Percentiles rank a stretch among this genome's conserved stretches.
phyloP scores from a whole-genome alignment of 2,888 invertebrate species.

The Phrixothrix hirtus region DNA sequence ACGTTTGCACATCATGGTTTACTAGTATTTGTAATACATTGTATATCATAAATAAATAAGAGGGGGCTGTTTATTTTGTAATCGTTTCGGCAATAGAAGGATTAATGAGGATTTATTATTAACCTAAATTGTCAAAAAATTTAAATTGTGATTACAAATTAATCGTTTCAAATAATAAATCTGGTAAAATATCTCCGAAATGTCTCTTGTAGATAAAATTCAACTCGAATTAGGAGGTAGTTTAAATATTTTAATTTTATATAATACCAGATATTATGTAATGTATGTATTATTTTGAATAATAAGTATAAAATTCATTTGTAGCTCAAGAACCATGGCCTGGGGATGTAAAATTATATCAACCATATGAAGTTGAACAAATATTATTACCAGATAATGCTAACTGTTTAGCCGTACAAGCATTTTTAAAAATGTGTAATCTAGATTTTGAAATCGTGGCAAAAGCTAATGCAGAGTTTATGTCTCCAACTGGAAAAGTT shows the following conservation, averaged over 20 bases:
- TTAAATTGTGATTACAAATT: background rate
- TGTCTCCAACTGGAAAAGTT: constrained; percentile 92
- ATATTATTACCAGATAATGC: constrained; percentile 93
- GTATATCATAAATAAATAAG: constrained; percentile 2
- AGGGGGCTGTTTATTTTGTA: too few relatives aligned
- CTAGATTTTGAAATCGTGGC: constrained; percentile 81
- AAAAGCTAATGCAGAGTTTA: constrained; percentile 90
- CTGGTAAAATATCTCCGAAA: constrained; percentile 4
- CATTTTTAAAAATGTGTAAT: constrained; percentile 90
- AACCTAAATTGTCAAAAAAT: background rate
- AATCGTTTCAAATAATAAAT: constrained; percentile 2
- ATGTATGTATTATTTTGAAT: too few relatives aligned
- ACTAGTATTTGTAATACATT: too few relatives aligned
- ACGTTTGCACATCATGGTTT: too few relatives aligned
- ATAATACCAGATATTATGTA: background rate
- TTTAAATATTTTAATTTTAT: constrained; percentile 1
- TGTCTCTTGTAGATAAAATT: constrained; percentile 34
- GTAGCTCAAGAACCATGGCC: constrained; percentile 90
- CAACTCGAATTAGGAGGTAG: constrained; percentile 36
- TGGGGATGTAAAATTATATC: constrained; percentile 81
- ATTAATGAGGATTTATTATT: too few relatives aligned
- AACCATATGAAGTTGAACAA: constrained; percentile 92
- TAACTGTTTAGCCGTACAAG: constrained; percentile 89
- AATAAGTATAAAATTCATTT: constrained; percentile 44
- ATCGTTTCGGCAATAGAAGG: too few relatives aligned